Percentiles rank a stretch among this genome's conserved stretches.
Evolutionary conservation across 2,113 vertebrate species (phyloP).

Genomic region (Pseudonaja textilis): DNA sequence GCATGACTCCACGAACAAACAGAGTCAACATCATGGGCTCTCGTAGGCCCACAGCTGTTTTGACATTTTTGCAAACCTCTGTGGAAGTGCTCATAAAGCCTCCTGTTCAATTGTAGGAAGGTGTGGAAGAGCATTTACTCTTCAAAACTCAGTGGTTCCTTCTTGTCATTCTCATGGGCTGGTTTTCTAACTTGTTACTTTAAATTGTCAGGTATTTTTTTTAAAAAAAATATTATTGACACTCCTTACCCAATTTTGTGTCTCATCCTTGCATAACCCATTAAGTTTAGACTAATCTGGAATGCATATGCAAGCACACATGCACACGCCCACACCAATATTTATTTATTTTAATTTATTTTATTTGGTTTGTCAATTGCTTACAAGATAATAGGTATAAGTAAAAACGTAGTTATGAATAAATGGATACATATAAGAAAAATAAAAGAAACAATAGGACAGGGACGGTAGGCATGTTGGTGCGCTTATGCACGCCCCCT

Average conservation of each 20-base stretch:
- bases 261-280: not conserved
- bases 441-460: too few relatives aligned
- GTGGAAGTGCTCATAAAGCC: not conserved
- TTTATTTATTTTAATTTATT: too few relatives aligned
- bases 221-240: too few relatives aligned
- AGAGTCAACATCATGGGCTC: not conserved
- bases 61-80: not conserved
- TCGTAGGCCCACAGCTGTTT: not conserved
- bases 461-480: too few relatives aligned
- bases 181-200: not conserved
- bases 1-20: not conserved
- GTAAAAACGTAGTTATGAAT: too few relatives aligned
- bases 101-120: not conserved
- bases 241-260: too few relatives aligned
- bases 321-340: too few relatives aligned
- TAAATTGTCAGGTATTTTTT: not conserved
- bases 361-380: too few relatives aligned
- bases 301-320: not conserved
- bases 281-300: not conserved
- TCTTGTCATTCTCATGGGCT: not conserved
- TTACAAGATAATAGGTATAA: too few relatives aligned
- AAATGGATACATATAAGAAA: too few relatives aligned
- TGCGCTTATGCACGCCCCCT: too few relatives aligned
- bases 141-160: not conserved
- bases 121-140: not conserved